These are phyloP conservation scores for Scaptomyza graminum DNA, from an alignment of 1,140 invertebrate genomes.

Conservation along the genomic window DNA sequence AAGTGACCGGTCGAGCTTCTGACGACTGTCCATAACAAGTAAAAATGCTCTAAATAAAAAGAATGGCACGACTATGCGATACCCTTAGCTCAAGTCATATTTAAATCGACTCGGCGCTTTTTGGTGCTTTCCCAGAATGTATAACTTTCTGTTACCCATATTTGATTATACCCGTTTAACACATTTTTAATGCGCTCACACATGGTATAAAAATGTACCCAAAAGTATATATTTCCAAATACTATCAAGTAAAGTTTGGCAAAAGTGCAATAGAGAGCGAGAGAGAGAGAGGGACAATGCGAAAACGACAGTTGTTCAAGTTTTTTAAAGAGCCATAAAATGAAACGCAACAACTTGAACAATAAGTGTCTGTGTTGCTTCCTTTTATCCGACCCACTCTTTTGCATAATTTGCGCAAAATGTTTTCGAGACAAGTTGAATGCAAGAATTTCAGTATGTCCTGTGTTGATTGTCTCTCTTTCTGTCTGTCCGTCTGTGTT, in stretches of 20 bases:
- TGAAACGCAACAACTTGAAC: conserved; percentile 53
- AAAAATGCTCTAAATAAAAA: no score
- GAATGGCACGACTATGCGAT: no score
- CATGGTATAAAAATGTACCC: background rate
- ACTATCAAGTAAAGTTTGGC: background rate
- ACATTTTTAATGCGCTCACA: background rate
- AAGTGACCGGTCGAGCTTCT: conserved; percentile 31
- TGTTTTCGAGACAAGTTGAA: conserved; percentile 37
- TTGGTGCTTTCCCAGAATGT: no score
- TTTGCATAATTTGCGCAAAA: conserved; percentile 38
- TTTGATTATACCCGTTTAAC: no score
- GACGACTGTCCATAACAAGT: background rate
- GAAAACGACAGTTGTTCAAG: conserved; percentile 40
- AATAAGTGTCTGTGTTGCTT: conserved; percentile 21
- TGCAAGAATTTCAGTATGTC: conserved; percentile 15
- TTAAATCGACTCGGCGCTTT: no score
- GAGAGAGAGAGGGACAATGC: background rate
- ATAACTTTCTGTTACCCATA: no score
- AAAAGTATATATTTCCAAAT: background rate
- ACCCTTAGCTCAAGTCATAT: no score
- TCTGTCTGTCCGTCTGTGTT: background rate
- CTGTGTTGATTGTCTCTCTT: conserved; percentile 1
- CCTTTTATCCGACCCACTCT: background rate
- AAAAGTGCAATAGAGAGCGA: background rate
- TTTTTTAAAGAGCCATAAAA: conserved; percentile 59